A percentile compares a stretch with the other conserved stretches of the same genome.
Evolutionary conservation across 2,888 invertebrate genomes (phyloP).

Genomic region (Margaritifera margaritifera): DNA sequence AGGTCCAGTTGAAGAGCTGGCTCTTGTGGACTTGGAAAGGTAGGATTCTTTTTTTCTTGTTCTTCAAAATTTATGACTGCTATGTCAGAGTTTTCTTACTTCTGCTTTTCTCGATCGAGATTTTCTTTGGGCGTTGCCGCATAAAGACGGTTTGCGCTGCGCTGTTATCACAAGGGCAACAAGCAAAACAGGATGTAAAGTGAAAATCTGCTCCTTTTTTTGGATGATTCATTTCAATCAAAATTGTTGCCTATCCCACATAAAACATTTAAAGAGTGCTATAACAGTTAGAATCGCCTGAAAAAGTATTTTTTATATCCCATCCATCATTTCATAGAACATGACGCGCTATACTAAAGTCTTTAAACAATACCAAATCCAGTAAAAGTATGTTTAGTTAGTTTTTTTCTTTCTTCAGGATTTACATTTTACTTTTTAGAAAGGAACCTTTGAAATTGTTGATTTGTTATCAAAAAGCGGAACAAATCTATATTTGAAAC

Average conservation of each 20-base stretch:
- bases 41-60: slow-evolving; percentile 25
- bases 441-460: too few species aligned
- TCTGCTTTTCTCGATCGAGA: slow-evolving; percentile 1
- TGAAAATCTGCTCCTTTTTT: background rate
- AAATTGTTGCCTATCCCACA: background rate
- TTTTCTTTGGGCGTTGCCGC: background rate
- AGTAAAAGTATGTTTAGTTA: too few species aligned
- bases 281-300: too few species aligned
- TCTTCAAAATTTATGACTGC: too few species aligned
- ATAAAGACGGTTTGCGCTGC: background rate
- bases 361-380: too few species aligned
- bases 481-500: too few species aligned
- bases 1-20: slow-evolving; percentile 62
- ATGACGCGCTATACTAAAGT: too few species aligned
- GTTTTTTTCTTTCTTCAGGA: too few species aligned
- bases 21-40: slow-evolving; percentile 63
- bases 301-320: too few species aligned
- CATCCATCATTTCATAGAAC: too few species aligned
- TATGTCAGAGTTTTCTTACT: background rate
- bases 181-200: background rate
- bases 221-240: slow-evolving; percentile 4
- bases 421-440: too few species aligned
- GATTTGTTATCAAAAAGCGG: too few species aligned
- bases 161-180: background rate
- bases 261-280: background rate